Evolutionary conservation across 2,113 vertebrate species (phyloP).

Genomic region (Octodon degus): DNA sequence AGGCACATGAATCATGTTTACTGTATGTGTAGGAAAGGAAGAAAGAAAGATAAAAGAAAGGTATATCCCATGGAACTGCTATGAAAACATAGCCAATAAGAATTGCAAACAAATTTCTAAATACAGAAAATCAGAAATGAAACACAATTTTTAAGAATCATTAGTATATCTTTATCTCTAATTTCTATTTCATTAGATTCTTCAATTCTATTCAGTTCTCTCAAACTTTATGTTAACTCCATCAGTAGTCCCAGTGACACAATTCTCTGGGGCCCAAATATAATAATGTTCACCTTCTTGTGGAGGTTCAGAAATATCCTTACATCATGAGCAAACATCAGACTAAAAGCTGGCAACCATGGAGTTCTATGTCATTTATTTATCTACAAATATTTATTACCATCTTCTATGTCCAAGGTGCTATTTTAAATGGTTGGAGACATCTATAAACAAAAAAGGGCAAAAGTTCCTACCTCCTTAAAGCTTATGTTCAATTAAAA

Average conservation of each 20-base stretch:
- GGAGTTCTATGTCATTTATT: not conserved
- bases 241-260: not conserved
- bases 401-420: not conserved
- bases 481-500: not conserved
- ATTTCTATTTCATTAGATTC: not conserved
- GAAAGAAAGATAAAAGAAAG: not conserved
- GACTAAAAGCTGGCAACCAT: not conserved
- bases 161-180: not conserved
- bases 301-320: not conserved
- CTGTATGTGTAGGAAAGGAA: not conserved
- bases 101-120: conserved; percentile 41
- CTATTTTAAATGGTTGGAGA: not conserved
- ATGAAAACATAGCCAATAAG: not conserved
- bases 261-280: not conserved
- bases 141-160: conserved; percentile 2
- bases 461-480: not conserved
- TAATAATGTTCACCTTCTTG: not conserved
- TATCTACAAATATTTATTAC: conserved; percentile 12
- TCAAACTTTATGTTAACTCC: not conserved
- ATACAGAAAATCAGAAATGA: not conserved
- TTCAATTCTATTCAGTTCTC: not conserved
- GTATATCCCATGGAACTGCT: not conserved
- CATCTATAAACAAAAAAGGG: not conserved
- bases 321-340: not conserved
- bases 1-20: not conserved